Base-by-base conservation (phyloP, 2,797 vertebrate species). In the Naso thynnoides region DNA sequence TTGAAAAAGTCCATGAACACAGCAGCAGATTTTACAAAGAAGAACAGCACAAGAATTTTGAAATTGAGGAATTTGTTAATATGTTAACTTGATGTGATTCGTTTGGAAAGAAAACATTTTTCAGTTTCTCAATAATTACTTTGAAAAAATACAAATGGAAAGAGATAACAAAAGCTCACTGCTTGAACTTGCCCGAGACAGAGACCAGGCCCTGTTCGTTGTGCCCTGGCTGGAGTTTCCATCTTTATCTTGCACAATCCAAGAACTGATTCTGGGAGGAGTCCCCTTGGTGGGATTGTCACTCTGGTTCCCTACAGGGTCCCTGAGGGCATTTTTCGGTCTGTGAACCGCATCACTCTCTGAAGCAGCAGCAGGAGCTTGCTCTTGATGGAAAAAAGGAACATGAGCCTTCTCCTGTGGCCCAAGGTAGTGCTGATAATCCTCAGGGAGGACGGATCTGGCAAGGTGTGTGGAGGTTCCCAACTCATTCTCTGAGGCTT, bases 81-180 rank as follows among this genome's bases (percentile, higher is more conserved):
- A 3, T 48, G 21, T 64, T 64, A 55, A 48, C 15, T 41, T 58
- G 13, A 29, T 29, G 39, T 75, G 45, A 80, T 85, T 83, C 47
- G 23, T 14, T 24, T 33, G 31, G 54, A 59, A 60, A 47, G 16
- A 75, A 38, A 24, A 71, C 21, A 14, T 24, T 13, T 38, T 65
- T 54, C 13, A 1, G 70, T 54, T 61, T 55, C 15, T 73, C 26
- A 65, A 54, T 78, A 39, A 73, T 36, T 21, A 44, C 64, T 38
- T 59, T 42, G 16, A 77, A 64, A 63, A 65, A 64, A 44, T 19
- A 18, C 14, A 13, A 75, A 59, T 63, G 49, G 2, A 57, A 44
- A 80, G 23, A 85, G 26, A 78, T 77, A 57, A 65, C 4, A 62
- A 33, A 82, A 74, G 85, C 93, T 93, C 91, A 94, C 93, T 91